Percentiles rank a stretch among this genome's conserved stretches.
Evolutionary conservation across 2,113 vertebrate genomes (phyloP).

Genomic region (Abramis brama): DNA sequence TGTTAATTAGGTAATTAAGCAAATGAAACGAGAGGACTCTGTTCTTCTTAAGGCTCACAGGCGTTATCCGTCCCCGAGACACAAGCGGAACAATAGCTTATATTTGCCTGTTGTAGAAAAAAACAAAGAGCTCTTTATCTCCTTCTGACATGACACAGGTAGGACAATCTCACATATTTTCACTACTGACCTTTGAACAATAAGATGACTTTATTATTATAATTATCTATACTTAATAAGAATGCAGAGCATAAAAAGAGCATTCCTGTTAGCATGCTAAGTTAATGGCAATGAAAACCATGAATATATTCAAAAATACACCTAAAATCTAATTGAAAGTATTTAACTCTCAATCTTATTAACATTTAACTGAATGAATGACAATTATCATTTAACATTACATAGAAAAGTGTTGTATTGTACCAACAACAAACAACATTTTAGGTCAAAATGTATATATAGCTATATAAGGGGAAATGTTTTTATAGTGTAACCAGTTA

Average conservation of each 20-base stretch:
- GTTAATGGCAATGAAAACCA: not conserved
- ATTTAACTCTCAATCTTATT: not conserved
- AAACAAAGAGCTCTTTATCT: constrained; percentile 29
- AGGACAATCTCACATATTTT: not conserved
- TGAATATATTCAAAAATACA: not conserved
- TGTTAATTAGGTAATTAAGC: constrained; percentile 82
- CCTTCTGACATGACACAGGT: constrained; percentile 17
- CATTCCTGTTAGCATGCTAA: not conserved
- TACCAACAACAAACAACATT: not conserved
- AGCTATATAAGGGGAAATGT: not conserved
- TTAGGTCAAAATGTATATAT: not conserved
- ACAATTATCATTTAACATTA: not conserved
- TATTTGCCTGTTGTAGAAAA: constrained; percentile 54
- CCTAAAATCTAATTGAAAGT: not conserved
- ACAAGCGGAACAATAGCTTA: constrained; percentile 51
- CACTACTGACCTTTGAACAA: constrained; percentile 7
- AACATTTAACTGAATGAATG: not conserved
- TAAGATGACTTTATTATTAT: not conserved
- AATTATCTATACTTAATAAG: constrained; percentile 4
- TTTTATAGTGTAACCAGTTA: not conserved
- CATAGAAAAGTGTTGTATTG: not conserved
- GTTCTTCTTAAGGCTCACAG: constrained; percentile 67
- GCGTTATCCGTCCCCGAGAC: constrained; percentile 48
- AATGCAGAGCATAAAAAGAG: not conserved
- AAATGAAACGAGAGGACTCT: constrained; percentile 74